A percentile compares a stretch with the other conserved stretches of the same genome.
Conservation (phyloP, 2,888 invertebrate species). For the Stegophylla sp. region DNA sequence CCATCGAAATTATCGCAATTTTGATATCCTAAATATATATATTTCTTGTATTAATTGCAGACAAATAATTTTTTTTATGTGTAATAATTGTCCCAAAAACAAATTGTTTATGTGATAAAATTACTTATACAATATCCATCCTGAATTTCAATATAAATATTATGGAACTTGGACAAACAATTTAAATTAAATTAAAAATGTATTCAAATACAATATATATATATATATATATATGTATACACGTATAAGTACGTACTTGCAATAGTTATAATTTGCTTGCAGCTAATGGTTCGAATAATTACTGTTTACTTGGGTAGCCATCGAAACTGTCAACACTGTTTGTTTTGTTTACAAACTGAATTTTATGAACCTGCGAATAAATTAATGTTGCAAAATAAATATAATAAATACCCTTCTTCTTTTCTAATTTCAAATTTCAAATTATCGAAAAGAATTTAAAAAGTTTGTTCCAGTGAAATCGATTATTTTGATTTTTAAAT, state of each 20-base stretch:
- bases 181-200: too few relatives aligned
- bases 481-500: not conserved
- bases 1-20: not conserved
- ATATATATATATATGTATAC: not conserved
- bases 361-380: too few relatives aligned
- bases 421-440: too few relatives aligned
- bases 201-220: not conserved
- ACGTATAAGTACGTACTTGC: not conserved
- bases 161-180: not conserved
- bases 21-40: slow-evolving; percentile 6
- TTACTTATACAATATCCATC: not conserved
- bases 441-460: too few relatives aligned
- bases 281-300: not conserved
- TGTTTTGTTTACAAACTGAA: too few relatives aligned
- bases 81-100: not conserved
- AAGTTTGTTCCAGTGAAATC: too few relatives aligned
- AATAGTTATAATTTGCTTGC: not conserved
- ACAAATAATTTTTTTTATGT: not conserved
- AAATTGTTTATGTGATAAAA: slow-evolving; percentile 1
- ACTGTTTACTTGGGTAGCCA: not conserved
- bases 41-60: slow-evolving; percentile 1
- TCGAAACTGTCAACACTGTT: too few relatives aligned
- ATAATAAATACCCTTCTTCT: too few relatives aligned
- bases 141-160: not conserved
- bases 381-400: too few relatives aligned